Percentiles rank a stretch among this genome's conserved stretches.
phyloP scores from a whole-genome alignment of 1,140 invertebrate species.

The Dreissena polymorpha region DNA sequence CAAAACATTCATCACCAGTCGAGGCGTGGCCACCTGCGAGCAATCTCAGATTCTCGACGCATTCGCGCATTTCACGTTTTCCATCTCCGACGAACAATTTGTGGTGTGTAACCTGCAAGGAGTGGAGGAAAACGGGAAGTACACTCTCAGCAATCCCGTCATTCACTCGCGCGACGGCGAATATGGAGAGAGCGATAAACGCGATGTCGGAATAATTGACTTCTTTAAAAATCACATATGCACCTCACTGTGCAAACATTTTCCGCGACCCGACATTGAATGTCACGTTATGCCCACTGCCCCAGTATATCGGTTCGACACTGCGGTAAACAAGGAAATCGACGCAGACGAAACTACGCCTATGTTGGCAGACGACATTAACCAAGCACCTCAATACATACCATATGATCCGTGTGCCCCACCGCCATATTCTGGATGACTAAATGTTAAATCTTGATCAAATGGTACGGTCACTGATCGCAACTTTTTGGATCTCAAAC shows the following conservation, averaged over 20 bases:
- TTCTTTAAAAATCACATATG: constrained; percentile 52
- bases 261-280: constrained; percentile 9
- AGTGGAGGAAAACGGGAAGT: constrained; percentile 29
- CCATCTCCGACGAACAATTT: constrained; percentile 12
- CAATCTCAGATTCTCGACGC: constrained; percentile 26
- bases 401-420: constrained; percentile 2
- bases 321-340: neutral
- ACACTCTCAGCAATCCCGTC: constrained; percentile 30
- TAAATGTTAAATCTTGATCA: too few species aligned
- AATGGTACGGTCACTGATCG: too few species aligned
- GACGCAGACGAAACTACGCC: neutral
- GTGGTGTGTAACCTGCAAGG: constrained; percentile 48
- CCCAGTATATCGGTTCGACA: neutral
- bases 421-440: constrained; percentile 23
- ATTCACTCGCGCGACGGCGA: constrained; percentile 32
- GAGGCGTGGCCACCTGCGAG: neutral
- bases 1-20: constrained; percentile 23
- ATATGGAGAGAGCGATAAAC: constrained; percentile 38
- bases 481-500: too few species aligned
- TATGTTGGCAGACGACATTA: neutral
- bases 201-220: constrained; percentile 11
- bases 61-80: constrained; percentile 45
- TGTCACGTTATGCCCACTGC: neutral
- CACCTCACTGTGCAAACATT: constrained; percentile 34
- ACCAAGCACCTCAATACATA: neutral